Percentiles rank a stretch among this genome's conserved stretches.
phyloP scores from a whole-genome alignment of 1,140 invertebrate species.

The Aphelinus atriplicis region DNA sequence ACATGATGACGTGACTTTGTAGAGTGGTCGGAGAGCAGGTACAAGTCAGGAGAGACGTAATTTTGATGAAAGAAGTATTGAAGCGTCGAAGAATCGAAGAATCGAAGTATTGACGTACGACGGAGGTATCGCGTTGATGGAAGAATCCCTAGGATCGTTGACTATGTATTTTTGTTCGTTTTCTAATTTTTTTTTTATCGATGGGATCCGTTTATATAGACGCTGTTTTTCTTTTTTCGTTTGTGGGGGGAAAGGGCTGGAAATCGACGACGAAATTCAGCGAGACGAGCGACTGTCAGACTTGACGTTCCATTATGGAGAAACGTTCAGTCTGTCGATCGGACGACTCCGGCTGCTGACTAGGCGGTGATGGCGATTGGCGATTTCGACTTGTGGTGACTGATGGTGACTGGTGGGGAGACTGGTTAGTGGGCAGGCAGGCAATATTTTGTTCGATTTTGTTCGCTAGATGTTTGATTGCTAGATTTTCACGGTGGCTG shows the following conservation, averaged over 20 bases:
- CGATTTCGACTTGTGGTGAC: slow-evolving; percentile 56
- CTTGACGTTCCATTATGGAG: slow-evolving; percentile 44
- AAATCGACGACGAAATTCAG: neutral
- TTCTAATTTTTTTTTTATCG: slow-evolving; percentile 42
- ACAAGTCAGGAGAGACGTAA: slow-evolving; percentile 58
- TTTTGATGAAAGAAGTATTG: slow-evolving; percentile 54
- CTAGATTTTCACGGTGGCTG: slow-evolving; percentile 64
- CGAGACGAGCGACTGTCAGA: slow-evolving; percentile 53
- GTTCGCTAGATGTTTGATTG: slow-evolving; percentile 55
- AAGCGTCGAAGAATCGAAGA: neutral
- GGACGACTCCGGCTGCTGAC: slow-evolving; percentile 54
- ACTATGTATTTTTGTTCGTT: slow-evolving; percentile 2
- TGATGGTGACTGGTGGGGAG: slow-evolving; percentile 63
- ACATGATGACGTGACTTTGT: slow-evolving; percentile 56
- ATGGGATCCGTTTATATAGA: slow-evolving; percentile 56
- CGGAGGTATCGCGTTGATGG: slow-evolving; percentile 21
- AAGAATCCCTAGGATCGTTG: slow-evolving; percentile 32
- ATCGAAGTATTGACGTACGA: slow-evolving; percentile 4
- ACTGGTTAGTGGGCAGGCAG: slow-evolving; percentile 67
- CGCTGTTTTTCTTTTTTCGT: slow-evolving; percentile 52
- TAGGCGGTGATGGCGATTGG: slow-evolving; percentile 47
- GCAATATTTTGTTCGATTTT: slow-evolving; percentile 62
- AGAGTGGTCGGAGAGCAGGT: slow-evolving; percentile 58
- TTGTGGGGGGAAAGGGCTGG: neutral
- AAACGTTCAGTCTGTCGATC: slow-evolving; percentile 61